Evolutionary conservation across 2,888 invertebrate species (phyloP), one percentile per base, ranked within the genome.

Genomic region (Dione juno): DNA sequence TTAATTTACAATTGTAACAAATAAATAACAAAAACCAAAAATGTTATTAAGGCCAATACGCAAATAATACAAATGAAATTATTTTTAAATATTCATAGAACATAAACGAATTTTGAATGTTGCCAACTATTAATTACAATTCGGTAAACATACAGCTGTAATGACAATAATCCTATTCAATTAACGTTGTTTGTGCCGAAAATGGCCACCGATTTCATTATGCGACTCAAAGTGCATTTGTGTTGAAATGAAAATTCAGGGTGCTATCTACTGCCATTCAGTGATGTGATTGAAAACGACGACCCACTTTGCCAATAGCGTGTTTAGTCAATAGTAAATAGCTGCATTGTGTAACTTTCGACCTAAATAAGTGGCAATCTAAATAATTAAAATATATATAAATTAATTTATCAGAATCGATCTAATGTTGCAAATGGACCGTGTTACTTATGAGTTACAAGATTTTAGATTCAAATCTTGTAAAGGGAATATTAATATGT

Each of bases 141-240:
- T 50, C 43, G 43, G 61, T 61, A 61, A 45, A 50, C 37, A 64
- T 50, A 40, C 64, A 64, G 50, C 37, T 48, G 50, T 50, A 64
- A 63, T 64, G 52, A 40, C 16, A 54, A 66, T 71, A 68, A 73
- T 66, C 43, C 68, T 64, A 75, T 73, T 72, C 63, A 75, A 74
- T 76, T 75, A 75, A 74, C 67, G 68, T 71, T 75, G 76, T 71
- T 75, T 67, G 66, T 68, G 69, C 58, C 69, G 72, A 66, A 75
- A 74, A 75, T 74, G 74, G 67, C 57, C 67, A 74, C 57, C 72
- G 70, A 74, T 74, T 72, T 74, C 66, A 75, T 74, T 74, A 74
- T 68, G 68, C 48, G 57, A 48, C 69, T 45, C 53, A 70, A 67
- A 64, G 57, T 52, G 66, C 70, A 73, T 70, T 65, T 67, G 61